A percentile compares a stretch with the other conserved stretches of the same genome.
These are phyloP conservation scores for Dexiosoma caninum DNA, from an alignment of 2,888 invertebrate genomes.

Conservation along the genomic window DNA sequence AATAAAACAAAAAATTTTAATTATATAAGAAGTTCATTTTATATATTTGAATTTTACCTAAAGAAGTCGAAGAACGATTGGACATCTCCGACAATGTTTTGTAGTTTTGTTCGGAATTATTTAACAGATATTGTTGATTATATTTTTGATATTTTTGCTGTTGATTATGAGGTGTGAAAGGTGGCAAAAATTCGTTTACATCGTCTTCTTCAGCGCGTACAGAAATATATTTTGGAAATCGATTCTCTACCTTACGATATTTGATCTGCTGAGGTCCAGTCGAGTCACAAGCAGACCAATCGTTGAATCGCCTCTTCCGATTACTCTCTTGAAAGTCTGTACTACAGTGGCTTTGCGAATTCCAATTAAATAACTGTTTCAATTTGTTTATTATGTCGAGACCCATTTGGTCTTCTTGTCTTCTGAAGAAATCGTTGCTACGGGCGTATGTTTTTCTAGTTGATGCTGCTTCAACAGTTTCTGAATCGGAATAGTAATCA, in stretches of 20 bases:
- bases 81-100: constrained; percentile 50
- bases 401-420: constrained; percentile 71
- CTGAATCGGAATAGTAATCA: constrained; percentile 49
- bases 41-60: constrained; percentile 41
- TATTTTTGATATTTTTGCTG: constrained; percentile 28
- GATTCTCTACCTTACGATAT: constrained; percentile 71
- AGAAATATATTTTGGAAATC: constrained; percentile 70
- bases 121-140: constrained; percentile 51
- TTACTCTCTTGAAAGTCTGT: constrained; percentile 55
- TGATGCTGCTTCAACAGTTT: constrained; percentile 46
- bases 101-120: constrained; percentile 48
- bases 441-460: constrained; percentile 40
- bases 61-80: constrained; percentile 40
- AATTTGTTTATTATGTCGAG: constrained; percentile 70
- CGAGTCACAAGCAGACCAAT: constrained; percentile 56
- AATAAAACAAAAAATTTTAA: background rate
- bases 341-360: constrained; percentile 53
- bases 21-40: too few species aligned
- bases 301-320: constrained; percentile 68
- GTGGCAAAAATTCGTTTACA: constrained; percentile 47
- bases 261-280: constrained; percentile 69
- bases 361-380: constrained; percentile 59
- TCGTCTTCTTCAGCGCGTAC: constrained; percentile 69
- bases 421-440: constrained; percentile 20
- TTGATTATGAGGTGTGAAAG: constrained; percentile 21